Percentiles rank a stretch among this genome's conserved stretches.
phyloP scores from a whole-genome alignment of 2,797 vertebrate genomes.

The Limosa lapponica region DNA sequence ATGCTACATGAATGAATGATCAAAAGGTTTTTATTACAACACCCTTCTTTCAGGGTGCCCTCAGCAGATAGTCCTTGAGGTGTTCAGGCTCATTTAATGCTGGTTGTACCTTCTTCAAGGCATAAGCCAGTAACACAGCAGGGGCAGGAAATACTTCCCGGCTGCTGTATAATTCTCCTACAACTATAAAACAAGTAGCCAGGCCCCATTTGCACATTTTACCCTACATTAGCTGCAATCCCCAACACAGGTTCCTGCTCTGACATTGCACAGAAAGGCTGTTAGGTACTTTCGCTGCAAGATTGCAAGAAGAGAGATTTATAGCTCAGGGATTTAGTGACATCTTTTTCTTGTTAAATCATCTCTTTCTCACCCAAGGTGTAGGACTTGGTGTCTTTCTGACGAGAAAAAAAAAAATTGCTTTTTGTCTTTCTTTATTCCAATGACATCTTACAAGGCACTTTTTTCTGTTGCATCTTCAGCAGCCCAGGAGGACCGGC shows the following conservation, averaged over 20 bases:
- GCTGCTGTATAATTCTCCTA: not conserved
- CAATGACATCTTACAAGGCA: not conserved
- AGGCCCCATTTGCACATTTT: not conserved
- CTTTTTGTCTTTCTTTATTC: not conserved
- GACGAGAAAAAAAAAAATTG: not conserved
- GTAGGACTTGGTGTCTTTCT: not conserved
- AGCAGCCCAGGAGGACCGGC: not conserved
- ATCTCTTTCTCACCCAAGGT: not conserved
- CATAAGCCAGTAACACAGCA: not conserved
- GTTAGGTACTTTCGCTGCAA: not conserved
- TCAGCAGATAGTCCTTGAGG: not conserved
- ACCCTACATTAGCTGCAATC: not conserved
- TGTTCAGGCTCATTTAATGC: not conserved
- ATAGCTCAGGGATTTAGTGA: conserved; percentile 18
- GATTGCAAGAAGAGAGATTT: conserved; percentile 19
- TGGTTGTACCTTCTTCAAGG: accelerated
- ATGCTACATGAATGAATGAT: not conserved
- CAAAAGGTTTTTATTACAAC: not conserved
- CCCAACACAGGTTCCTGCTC: not conserved
- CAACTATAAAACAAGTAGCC: not conserved
- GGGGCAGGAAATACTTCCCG: not conserved
- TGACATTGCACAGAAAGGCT: accelerated
- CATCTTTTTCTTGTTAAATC: conserved; percentile 39
- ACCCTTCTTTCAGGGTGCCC: not conserved
- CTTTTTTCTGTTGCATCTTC: not conserved